These are phyloP conservation scores for Phalacrocorax carbo DNA, from an alignment of 2,113 vertebrate genomes.

Conservation along the genomic window DNA sequence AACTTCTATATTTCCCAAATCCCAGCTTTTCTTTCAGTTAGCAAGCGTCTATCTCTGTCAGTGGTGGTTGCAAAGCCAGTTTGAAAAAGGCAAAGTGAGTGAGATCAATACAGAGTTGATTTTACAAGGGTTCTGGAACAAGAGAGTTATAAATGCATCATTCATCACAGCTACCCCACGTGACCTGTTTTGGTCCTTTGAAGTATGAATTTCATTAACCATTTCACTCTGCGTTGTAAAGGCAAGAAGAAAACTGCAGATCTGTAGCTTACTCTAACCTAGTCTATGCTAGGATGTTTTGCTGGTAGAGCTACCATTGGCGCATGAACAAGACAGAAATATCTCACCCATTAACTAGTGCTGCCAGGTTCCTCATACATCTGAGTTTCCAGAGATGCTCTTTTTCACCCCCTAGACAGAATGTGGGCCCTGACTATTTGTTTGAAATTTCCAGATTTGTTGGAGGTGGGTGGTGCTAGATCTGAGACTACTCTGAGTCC, in stretches of 20 bases:
- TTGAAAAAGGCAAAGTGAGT: neutral
- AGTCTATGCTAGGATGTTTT: neutral
- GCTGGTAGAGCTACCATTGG: neutral
- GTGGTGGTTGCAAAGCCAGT: neutral
- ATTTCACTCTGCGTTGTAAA: neutral
- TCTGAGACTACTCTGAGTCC: neutral
- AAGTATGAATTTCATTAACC: neutral
- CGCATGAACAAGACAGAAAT: neutral
- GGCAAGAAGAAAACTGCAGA: neutral
- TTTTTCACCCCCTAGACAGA: neutral
- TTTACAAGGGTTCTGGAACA: neutral
- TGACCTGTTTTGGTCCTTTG: neutral
- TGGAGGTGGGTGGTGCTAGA: neutral
- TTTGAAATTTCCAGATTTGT: neutral
- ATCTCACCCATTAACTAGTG: neutral
- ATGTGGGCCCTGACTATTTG: neutral
- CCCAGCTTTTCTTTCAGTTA: neutral
- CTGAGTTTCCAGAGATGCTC: neutral
- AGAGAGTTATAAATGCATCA: neutral
- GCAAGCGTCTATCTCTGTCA: neutral
- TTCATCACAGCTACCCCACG: neutral
- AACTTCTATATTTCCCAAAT: neutral
- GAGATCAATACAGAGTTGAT: neutral
- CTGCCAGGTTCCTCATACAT: neutral
- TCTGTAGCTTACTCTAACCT: neutral